Base-by-base conservation (phyloP, 1,140 invertebrate species). In the Drosophila arizonae region DNA sequence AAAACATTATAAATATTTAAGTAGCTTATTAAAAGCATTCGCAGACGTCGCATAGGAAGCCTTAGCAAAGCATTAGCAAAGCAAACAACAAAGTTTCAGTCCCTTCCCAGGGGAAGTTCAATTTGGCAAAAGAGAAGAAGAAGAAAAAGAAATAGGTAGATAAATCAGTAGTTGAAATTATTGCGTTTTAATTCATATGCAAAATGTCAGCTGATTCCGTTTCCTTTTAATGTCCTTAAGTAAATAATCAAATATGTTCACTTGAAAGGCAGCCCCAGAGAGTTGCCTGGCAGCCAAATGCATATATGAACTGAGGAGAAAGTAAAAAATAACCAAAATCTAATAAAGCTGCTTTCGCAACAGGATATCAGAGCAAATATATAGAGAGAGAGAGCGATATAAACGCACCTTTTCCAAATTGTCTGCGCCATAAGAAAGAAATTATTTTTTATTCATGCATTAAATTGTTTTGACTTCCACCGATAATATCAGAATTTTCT, bases 121-220 rank as follows among this genome's bases (percentile, higher is more conserved):
- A 79, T 76, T 76, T 73, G 69, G 33, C 63, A 64, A 67, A 69
- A 61, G 10, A 9, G 26, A 24, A 24, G 21, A 24, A 55, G n/a
- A 52, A 28, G 28, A 43, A 63, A 67, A 48, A 8, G 30, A 74
- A 65, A 67, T 39, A n/a, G 2, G 2, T 6, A 51, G 2, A 24
- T 17, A 63, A 10, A 48, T 39, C 88, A 88, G 79, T 24, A 24
- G 21, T 24, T 73, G 84, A 85, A 88, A 85, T 88, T 88, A 88
- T 90, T 85, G 78, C 87, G 86, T 72, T 86, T 90, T 90, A 90
- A 90, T 90, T 90, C 87, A 90, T 90, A 90, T 90, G 86, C 86
- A 76, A 90, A 90, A 67, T 80, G 54, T 71, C 50, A 30, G 41
- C 55, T 66, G 46, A 24, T 11, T 60, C 28, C 43, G 50, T 67